phyloP scores from a whole-genome alignment of 2,888 invertebrate species.

The Lordiphosa andalusiaca region DNA sequence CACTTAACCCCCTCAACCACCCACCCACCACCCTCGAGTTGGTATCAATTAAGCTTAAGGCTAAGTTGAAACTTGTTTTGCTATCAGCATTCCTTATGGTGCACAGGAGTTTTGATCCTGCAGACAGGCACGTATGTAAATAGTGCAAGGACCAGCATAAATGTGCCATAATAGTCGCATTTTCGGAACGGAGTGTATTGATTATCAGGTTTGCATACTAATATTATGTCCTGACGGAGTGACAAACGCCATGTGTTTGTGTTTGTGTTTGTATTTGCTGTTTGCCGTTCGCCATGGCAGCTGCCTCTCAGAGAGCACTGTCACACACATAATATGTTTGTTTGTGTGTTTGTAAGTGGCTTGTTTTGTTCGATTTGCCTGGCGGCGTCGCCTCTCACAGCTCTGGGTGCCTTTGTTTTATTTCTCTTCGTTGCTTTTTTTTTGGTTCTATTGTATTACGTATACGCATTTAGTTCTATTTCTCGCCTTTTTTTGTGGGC shows the following conservation, averaged over 20 bases:
- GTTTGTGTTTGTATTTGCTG: constrained; percentile 35
- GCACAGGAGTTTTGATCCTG: no score
- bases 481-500: constrained; percentile 15
- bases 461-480: constrained; percentile 46
- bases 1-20: no score
- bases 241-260: constrained; percentile 21
- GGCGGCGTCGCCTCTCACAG: no score
- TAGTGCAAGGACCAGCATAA: no score
- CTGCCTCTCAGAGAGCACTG: constrained; percentile 23
- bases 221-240: constrained; percentile 40
- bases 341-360: not conserved
- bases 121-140: no score
- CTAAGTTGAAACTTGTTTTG: no score
- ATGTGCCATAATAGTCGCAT: not conserved
- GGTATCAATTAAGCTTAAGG: no score
- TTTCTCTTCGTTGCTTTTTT: not conserved
- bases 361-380: no score
- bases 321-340: constrained; percentile 40
- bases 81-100: no score
- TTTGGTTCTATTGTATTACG: constrained; percentile 39
- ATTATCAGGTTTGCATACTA: constrained; percentile 74
- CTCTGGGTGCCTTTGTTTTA: no score
- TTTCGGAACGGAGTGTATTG: constrained; percentile 52
- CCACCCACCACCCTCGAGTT: no score
- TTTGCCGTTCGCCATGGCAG: constrained; percentile 16